A percentile compares a stretch with the other conserved stretches of the same genome.
These are phyloP conservation scores for Helicoverpa assulta DNA, from an alignment of 2,888 invertebrate species.

Conservation along the genomic window DNA sequence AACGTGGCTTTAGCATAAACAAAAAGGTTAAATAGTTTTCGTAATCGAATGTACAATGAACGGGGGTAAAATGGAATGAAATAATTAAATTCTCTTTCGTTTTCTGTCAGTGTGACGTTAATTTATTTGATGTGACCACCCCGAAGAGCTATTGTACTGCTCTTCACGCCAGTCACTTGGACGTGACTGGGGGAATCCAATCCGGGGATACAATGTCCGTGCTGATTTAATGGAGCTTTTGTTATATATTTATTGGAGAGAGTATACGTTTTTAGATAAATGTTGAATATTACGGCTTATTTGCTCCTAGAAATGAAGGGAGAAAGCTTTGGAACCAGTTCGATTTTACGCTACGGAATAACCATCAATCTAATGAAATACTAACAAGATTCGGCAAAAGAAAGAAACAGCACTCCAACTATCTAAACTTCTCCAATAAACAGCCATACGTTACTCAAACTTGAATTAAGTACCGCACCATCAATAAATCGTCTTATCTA, in stretches of 20 bases:
- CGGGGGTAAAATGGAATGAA: conserved; percentile 70
- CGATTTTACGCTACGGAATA: background rate
- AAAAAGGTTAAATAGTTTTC: conserved; percentile 49
- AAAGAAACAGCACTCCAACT: conserved; percentile 30
- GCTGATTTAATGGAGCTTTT: conserved; percentile 77
- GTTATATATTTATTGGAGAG: conserved; percentile 66
- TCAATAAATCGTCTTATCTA: conserved; percentile 76
- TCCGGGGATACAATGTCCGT: conserved; percentile 75
- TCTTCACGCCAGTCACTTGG: conserved; percentile 82
- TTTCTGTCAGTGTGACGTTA: conserved; percentile 75
- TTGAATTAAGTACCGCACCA: conserved; percentile 53
- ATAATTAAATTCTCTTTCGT: conserved; percentile 80
- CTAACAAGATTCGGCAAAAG: background rate
- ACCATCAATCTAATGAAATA: conserved; percentile 12
- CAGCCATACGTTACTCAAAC: conserved; percentile 49
- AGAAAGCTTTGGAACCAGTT: background rate
- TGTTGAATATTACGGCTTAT: conserved; percentile 15
- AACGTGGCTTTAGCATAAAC: conserved; percentile 50
- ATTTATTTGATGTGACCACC: conserved; percentile 83
- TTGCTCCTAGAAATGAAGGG: conserved; percentile 8
- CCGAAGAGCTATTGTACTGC: conserved; percentile 79
- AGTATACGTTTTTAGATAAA: conserved; percentile 4
- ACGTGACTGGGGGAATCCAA: conserved; percentile 79
- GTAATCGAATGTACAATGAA: conserved; percentile 50
- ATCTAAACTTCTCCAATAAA: conserved; percentile 53